Evolutionary conservation across 2,888 invertebrate genomes (phyloP), one percentile per base, ranked within the genome.

Genomic region (Troides helena): DNA sequence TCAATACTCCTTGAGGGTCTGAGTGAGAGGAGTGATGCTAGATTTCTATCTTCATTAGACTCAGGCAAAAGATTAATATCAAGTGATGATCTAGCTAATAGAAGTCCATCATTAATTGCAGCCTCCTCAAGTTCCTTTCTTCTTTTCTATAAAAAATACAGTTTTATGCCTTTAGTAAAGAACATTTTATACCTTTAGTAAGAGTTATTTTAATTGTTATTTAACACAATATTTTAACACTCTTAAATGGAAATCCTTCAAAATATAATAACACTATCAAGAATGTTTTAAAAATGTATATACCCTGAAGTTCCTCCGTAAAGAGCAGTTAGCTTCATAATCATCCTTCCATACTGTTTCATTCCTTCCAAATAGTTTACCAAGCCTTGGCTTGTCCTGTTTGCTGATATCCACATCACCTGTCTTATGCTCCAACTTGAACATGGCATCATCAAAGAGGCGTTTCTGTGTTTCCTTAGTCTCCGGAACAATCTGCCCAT

Each of bases 361-460:
- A 80, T 97, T 96, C 68, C 96, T 93, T 36, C 96, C 95, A 75
- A 96, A 96, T 5, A 99, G 92, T 76, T 94, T 94, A 14, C 95
- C 95, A 0, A 99, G 88, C 17, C 95, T 87, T 0, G 97, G 96
- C 76, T 96, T 95, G 0, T 95, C 94, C 72, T 93, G 93, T 76
- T 95, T 95, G 0, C 96, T 95, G 21, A 93, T 90, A 76, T 94
- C 94, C 71, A 94, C 93, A 87, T 99, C 99, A 65, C 96, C 95
- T 0, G 95, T 95, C 65, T 96, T 96, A 87, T 99, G 99, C 83
- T 99, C 99, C 75, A 99, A 90, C 84, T 97, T 98, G 85, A 96
- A 99, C 99, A 99, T 99, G 8, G 99, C 96, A 95, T 99, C 99
- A 78, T 98, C 97, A 78, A 97, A 98, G 71, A 99, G 89, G 70